phyloP scores from a whole-genome alignment of 2,797 vertebrate genomes.

The Manis javanica region DNA sequence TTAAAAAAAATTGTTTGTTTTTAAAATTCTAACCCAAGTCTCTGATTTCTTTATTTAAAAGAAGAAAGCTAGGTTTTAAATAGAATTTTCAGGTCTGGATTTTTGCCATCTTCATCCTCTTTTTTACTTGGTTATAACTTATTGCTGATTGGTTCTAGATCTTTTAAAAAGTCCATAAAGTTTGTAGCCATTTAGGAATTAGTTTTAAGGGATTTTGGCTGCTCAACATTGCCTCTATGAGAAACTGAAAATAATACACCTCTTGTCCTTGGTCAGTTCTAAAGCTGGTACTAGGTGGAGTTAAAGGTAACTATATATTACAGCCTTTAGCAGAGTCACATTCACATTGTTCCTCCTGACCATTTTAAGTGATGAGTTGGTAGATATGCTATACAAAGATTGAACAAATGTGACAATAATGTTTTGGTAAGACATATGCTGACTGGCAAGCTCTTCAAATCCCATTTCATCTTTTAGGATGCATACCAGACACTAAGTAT shows the following conservation, averaged over 20 bases:
- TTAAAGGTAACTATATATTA: not conserved
- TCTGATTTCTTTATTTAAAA: conserved; percentile 40
- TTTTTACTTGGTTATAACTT: not conserved
- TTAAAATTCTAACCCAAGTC: not conserved
- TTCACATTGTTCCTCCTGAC: not conserved
- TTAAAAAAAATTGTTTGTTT: not conserved
- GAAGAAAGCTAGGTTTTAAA: not conserved
- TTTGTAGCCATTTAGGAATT: not conserved
- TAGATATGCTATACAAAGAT: not conserved
- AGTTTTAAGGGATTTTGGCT: not conserved
- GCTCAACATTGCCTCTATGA: not conserved
- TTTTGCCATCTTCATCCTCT: not conserved
- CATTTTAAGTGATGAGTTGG: not conserved
- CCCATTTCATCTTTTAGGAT: not conserved
- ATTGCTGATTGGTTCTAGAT: not conserved
- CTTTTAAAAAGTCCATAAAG: not conserved
- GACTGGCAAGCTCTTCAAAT: not conserved
- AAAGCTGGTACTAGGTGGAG: not conserved
- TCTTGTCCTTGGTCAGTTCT: not conserved
- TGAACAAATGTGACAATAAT: not conserved
- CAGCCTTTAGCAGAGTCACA: not conserved
- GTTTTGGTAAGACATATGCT: not conserved
- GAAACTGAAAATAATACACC: not conserved
- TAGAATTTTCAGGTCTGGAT: conserved; percentile 6
- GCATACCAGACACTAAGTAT: not conserved